A percentile compares a stretch with the other conserved stretches of the same genome.
phyloP scores from a whole-genome alignment of 2,888 invertebrate genomes.

The Sinotaia quadrata region DNA sequence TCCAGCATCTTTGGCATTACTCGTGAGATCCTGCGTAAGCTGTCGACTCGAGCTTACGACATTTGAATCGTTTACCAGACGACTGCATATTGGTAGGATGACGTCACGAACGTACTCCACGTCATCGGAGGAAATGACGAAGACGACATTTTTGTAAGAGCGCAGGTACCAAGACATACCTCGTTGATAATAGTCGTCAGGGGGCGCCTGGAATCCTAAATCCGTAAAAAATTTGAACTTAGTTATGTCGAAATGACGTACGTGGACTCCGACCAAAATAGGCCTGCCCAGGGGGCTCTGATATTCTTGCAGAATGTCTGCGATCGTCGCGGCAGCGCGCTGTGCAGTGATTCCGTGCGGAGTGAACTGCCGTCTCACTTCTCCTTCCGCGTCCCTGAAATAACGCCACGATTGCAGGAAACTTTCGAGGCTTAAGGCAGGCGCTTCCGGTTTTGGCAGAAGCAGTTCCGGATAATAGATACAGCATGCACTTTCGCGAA shows the following conservation, averaged over 20 bases:
- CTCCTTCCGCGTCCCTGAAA: constrained; percentile 8
- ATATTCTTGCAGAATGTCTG: not conserved
- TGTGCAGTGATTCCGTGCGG: not conserved
- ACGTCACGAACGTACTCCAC: not conserved
- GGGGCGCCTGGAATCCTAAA: constrained; percentile 6
- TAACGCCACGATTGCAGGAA: constrained; percentile 28
- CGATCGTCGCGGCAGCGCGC: not conserved
- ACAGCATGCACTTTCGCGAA: not conserved
- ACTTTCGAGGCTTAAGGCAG: not conserved
- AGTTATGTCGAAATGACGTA: constrained; percentile 15
- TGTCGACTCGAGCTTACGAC: not conserved
- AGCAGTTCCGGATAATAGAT: not conserved
- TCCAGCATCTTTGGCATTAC: not conserved
- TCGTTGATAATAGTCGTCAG: constrained; percentile 11
- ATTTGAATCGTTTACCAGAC: not conserved
- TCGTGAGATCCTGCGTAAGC: too few species aligned
- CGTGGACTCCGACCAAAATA: constrained; percentile 27
- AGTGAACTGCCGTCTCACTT: constrained; percentile 18
- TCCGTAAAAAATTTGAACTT: not conserved
- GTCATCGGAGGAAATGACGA: constrained; percentile 22
- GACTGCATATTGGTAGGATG: constrained; percentile 6
- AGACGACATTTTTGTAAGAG: constrained; percentile 12
- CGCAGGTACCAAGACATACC: constrained; percentile 11
- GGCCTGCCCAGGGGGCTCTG: too few species aligned
- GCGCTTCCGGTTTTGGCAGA: not conserved